Percentiles rank a stretch among this genome's conserved stretches.
phyloP scores from a whole-genome alignment of 2,113 vertebrate species.

The Gadus chalcogrammus region DNA sequence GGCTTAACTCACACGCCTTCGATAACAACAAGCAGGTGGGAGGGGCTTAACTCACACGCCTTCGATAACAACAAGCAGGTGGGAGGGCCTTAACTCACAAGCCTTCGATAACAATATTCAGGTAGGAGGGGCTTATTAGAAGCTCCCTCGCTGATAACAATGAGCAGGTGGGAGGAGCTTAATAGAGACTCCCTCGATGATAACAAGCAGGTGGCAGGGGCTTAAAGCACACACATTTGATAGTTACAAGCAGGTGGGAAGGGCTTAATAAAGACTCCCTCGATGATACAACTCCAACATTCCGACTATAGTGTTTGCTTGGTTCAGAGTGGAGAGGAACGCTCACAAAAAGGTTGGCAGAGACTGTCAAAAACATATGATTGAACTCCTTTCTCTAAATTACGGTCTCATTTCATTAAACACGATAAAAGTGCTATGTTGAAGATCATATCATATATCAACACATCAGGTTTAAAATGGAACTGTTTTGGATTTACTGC shows the following conservation, averaged over 20 bases:
- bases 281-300: background rate
- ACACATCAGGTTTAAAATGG: conserved; percentile 45
- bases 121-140: background rate
- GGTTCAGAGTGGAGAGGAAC: background rate
- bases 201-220: conserved; percentile 83
- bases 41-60: background rate
- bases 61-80: conserved; percentile 79
- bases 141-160: background rate
- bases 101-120: conserved; percentile 79
- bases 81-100: conserved; percentile 19
- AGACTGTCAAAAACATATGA: background rate
- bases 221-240: conserved; percentile 72
- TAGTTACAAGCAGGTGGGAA: conserved; percentile 88
- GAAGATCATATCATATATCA: background rate
- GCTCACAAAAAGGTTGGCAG: background rate
- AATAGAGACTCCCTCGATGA: conserved; percentile 94
- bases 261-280: background rate
- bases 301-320: too few species aligned
- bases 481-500: conserved; percentile 33
- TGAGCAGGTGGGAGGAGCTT: conserved; percentile 90
- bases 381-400: too few species aligned
- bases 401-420: background rate
- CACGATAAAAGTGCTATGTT: background rate
- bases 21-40: conserved; percentile 93
- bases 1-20: conserved; percentile 54